These are phyloP conservation scores for Macroteleia sp. DNA, from an alignment of 2,888 invertebrate species.

Conservation along the genomic window DNA sequence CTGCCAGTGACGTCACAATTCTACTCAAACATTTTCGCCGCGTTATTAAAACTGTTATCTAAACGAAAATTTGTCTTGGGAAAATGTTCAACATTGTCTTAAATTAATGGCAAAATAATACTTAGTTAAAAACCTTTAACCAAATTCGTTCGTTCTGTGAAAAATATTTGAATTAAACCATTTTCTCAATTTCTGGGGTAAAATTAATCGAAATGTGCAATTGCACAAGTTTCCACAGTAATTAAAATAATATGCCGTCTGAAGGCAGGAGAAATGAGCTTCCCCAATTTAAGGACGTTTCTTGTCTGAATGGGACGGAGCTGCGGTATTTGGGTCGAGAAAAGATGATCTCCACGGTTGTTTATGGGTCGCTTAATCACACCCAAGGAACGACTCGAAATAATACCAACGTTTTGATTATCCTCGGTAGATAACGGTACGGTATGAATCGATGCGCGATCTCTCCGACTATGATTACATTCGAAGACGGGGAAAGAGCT, in stretches of 20 bases:
- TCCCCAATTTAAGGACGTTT: slow-evolving; percentile 25
- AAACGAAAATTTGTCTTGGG: too few species aligned
- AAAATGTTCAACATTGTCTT: too few species aligned
- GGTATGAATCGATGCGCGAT: slow-evolving; percentile 46
- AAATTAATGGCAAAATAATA: too few species aligned
- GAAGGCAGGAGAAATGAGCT: slow-evolving; percentile 22
- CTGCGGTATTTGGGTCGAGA: slow-evolving; percentile 32
- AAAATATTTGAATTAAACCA: too few species aligned
- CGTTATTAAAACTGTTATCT: too few species aligned
- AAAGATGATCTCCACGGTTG: slow-evolving; percentile 15
- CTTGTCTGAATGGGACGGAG: slow-evolving; percentile 20
- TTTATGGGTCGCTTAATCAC: slow-evolving; percentile 43
- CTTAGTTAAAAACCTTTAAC: too few species aligned
- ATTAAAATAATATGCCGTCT: slow-evolving; percentile 30
- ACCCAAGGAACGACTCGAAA: slow-evolving; percentile 32
- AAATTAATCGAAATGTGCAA: too few species aligned
- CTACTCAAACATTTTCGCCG: too few species aligned
- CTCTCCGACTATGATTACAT: slow-evolving; percentile 44
- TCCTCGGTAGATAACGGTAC: slow-evolving; percentile 34
- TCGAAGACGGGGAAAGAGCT: slow-evolving; percentile 43
- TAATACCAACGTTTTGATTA: slow-evolving; percentile 56
- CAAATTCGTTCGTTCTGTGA: too few species aligned
- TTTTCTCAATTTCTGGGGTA: too few species aligned
- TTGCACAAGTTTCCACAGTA: too few species aligned
- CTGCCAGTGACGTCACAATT: too few species aligned